Evolutionary conservation across 2,888 invertebrate species (phyloP), one percentile per base, ranked within the genome.

Genomic region (Hypercompe scribonia): DNA sequence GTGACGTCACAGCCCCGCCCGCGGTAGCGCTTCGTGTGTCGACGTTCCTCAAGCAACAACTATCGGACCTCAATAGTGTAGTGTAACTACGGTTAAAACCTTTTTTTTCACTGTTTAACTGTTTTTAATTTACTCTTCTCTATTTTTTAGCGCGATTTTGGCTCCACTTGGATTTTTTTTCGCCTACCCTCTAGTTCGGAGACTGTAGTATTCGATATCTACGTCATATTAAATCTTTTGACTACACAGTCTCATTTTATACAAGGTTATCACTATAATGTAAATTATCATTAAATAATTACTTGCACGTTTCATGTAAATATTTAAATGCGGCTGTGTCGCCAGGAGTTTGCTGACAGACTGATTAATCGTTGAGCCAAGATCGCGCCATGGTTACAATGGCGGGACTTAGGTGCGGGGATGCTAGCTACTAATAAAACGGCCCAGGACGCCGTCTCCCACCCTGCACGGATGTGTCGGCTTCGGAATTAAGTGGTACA

Each of bases 61-160:
- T 88, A 86, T 92, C 94, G 94, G 95, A 94, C 95, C 95, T 95
- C 95, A 95, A 90, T 94, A 94, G 93, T 91, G 90, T 94, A 94
- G 93, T 92, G 92, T 93, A 91, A 90, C 87, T 87, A 88, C 85
- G 87, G 82, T 84, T 86, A 78, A 80, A 78, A 79, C 69, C 31
- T 71, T 79, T 84, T 88, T 80, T 76, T 85, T 84, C 81, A 84
- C 65, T 73, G 69, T 72, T 69, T 73, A 67, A 31, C 58, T 70
- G 65, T 71, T 70, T 74, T 64, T 68, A 69, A 69, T 71, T 66
- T 66, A 66, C 75, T 69, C 66, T 65, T 68, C 50, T 34, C 33
- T 69, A 69, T 66, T 63, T 66, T 63, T 58, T 11, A 42, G 63
- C 66, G 64, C 72, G 75, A 54, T 72, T 70, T 75, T 75, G 71